These are phyloP conservation scores for Alfaro cultratus DNA, from an alignment of 2,797 vertebrate species.

Conservation along the genomic window DNA sequence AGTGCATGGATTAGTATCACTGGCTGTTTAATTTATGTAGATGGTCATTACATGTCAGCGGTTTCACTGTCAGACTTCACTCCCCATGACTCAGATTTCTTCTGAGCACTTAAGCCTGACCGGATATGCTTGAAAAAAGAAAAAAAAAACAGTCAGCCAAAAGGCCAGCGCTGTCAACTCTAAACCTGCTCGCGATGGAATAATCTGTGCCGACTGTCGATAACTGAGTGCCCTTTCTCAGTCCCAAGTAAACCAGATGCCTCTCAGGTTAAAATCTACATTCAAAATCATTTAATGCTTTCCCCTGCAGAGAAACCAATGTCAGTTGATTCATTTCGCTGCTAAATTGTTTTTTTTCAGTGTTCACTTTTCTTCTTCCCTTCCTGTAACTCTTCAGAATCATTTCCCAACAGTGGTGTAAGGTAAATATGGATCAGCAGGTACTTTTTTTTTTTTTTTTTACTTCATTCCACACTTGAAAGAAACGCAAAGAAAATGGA, in stretches of 20 bases:
- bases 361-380: conserved; percentile 20
- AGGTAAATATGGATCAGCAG: conserved; percentile 57
- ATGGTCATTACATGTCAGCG: conserved; percentile 39
- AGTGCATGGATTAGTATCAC: background rate
- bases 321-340: conserved; percentile 43
- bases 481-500: conserved; percentile 49
- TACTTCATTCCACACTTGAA: conserved; percentile 46
- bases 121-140: conserved; percentile 46
- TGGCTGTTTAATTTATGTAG: conserved; percentile 25
- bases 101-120: conserved; percentile 54
- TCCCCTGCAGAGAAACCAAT: conserved; percentile 47
- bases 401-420: conserved; percentile 21
- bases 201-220: conserved; percentile 70
- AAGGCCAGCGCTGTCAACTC: conserved; percentile 72
- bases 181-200: conserved; percentile 58
- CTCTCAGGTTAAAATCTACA: conserved; percentile 65
- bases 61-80: conserved; percentile 45
- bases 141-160: conserved; percentile 59
- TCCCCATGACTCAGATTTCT: conserved; percentile 53
- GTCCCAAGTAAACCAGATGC: conserved; percentile 45
- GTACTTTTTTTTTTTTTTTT: conserved; percentile 5
- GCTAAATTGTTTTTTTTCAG: conserved; percentile 47
- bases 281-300: conserved; percentile 54
- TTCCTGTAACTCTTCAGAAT: conserved; percentile 22
- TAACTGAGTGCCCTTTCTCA: conserved; percentile 66